Base-by-base conservation (phyloP, 2,113 vertebrate species). In the Eira barbara region DNA sequence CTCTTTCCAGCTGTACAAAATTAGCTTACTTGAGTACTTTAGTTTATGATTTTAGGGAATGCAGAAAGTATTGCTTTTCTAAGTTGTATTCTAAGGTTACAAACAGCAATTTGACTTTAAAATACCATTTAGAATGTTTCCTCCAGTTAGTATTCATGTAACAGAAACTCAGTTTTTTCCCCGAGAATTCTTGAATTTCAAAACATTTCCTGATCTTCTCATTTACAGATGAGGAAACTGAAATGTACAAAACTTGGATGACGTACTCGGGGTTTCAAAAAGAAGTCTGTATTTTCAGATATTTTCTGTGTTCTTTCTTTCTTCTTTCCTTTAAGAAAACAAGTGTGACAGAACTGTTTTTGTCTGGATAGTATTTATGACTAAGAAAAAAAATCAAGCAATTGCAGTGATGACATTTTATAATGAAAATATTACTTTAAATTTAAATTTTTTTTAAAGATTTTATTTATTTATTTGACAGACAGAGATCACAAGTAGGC, bases 1-100 rank as follows among this genome's bases (percentile, higher is more conserved):
- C 59, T 95, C 96, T 92, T 92, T 94, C 94, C 97, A 98, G 97
- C 95, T 98, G 94, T 97, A 94, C 73, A 88, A 97, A 97, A 96
- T 98, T 96, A 97, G 84, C 88, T 96, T 96, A 95, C 89, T 39
- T 94, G 90, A 93, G 59, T 89, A 84, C 39, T 96, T 95, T 84
- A 69, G 73, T 96, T 94, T 95, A 83, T 98, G 93, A 98, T 97
- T 95, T 94, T 65, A 94, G 59, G 96, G 69, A 97, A 97, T 47
- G 29, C 71, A 92, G 76, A 98, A 96, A 97, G 79, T 92, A 91
- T 90, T 97, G 84, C 97, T 92, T 97, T 97, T 92, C 93, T 92
- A 96, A 90, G 84, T 96, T 90, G 52, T 67, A 85, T 82, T 92
- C 52, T 88, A 89, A 97, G 91, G 95, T 98, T 97, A 94, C 81